A percentile compares a stretch with the other conserved stretches of the same genome.
phyloP scores from a whole-genome alignment of 2,113 vertebrate species.

The Morphnarchus princeps region DNA sequence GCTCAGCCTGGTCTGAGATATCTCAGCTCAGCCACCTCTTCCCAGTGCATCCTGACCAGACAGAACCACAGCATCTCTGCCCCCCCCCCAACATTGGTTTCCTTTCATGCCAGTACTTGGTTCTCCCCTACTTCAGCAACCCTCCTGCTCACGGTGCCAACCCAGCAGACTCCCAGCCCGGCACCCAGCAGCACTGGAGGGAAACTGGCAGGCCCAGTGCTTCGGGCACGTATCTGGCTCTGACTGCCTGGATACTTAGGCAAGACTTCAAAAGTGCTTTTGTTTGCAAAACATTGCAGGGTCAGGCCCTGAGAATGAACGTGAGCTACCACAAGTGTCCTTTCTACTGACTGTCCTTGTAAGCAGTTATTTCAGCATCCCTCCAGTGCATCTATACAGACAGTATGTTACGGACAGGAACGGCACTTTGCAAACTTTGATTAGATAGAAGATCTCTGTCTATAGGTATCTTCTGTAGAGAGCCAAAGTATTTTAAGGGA shows the following conservation, averaged over 20 bases:
- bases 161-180: neutral
- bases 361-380: neutral
- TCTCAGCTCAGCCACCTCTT: accelerated
- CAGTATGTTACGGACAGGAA: neutral
- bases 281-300: neutral
- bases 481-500: neutral
- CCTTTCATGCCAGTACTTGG: neutral
- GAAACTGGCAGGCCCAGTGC: neutral
- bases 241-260: neutral
- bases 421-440: neutral
- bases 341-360: neutral
- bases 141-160: neutral
- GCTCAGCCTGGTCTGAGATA: neutral
- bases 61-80: neutral
- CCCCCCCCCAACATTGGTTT: accelerated
- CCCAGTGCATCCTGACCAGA: neutral
- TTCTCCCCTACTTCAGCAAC: neutral
- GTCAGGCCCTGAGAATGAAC: neutral
- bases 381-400: neutral
- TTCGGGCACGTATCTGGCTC: neutral
- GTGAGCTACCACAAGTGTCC: neutral
- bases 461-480: neutral
- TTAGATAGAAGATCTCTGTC: neutral
- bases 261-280: neutral
- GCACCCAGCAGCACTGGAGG: accelerated